phyloP scores from a whole-genome alignment of 2,888 invertebrate species.

The Megalurothrips usitatus region DNA sequence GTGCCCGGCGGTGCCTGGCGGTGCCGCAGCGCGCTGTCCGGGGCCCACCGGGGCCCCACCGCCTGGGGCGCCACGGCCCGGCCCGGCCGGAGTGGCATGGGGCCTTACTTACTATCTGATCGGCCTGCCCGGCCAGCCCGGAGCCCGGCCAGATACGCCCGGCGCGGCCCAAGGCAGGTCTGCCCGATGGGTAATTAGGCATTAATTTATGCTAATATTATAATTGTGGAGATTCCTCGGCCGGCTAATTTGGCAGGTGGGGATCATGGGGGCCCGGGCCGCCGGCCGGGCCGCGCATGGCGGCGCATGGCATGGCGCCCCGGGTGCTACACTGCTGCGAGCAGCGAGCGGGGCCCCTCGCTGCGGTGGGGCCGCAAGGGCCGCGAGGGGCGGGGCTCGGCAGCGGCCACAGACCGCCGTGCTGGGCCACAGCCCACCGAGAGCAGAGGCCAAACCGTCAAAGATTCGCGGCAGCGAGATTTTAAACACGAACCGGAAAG shows the following conservation, averaged over 20 bases:
- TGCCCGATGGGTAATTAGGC: background rate
- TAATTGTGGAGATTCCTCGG: constrained; percentile 20
- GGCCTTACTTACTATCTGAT: constrained; percentile 18
- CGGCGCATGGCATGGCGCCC: background rate
- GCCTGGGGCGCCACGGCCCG: constrained; percentile 12
- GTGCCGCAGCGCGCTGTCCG: background rate
- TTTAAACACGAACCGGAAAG: no score
- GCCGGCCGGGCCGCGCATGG: background rate
- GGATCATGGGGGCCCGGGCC: background rate
- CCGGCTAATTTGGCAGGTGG: constrained; percentile 22
- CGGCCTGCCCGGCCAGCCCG: background rate
- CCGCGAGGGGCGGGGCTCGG: background rate
- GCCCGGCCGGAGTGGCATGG: background rate
- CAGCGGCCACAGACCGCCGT: no score
- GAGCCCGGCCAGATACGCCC: background rate
- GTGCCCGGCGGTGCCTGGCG: background rate
- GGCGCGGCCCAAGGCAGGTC: background rate
- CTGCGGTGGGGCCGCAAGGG: background rate
- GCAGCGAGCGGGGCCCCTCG: background rate
- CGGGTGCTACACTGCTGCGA: constrained; percentile 9
- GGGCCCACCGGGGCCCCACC: background rate
- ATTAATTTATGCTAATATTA: constrained; percentile 27
- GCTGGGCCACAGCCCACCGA: no score
- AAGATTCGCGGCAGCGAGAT: no score
- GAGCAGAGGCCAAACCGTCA: no score